Evolutionary conservation across 1,140 invertebrate species (phyloP).

Genomic region (Anastatus disparis): DNA sequence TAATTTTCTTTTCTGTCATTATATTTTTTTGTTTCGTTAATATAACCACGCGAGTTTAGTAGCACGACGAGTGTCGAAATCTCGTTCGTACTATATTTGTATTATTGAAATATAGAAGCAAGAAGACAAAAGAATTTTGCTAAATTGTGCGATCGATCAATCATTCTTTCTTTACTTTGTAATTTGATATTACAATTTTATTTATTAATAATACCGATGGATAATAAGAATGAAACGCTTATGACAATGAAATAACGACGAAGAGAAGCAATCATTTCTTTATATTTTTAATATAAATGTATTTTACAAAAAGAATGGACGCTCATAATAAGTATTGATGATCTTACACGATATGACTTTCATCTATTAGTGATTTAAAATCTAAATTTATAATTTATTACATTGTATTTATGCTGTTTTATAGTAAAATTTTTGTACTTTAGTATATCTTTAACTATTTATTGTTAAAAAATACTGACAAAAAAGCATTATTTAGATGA

Average conservation of each 20-base stretch:
- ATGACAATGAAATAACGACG: not conserved
- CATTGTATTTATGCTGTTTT: too few relatives aligned
- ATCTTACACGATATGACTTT: too few relatives aligned
- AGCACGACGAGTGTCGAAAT: constrained; percentile 51
- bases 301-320: constrained; percentile 23
- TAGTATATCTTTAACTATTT: too few relatives aligned
- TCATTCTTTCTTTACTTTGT: not conserved
- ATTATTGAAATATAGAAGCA: constrained; percentile 20
- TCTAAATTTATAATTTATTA: too few relatives aligned
- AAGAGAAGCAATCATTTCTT: not conserved
- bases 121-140: constrained; percentile 9
- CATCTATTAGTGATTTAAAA: too few relatives aligned
- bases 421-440: too few relatives aligned
- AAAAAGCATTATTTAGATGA: too few relatives aligned
- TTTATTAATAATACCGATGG: not conserved
- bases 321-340: not conserved
- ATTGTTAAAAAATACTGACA: too few relatives aligned
- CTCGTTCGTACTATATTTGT: constrained; percentile 34
- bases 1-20: constrained; percentile 41
- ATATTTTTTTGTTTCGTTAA: constrained; percentile 44
- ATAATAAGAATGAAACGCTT: constrained; percentile 11
- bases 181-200: constrained; percentile 8
- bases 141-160: constrained; percentile 24
- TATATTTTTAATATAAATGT: not conserved
- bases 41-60: constrained; percentile 52